phyloP scores from a whole-genome alignment of 2,888 invertebrate genomes.

The Lasius platythorax region DNA sequence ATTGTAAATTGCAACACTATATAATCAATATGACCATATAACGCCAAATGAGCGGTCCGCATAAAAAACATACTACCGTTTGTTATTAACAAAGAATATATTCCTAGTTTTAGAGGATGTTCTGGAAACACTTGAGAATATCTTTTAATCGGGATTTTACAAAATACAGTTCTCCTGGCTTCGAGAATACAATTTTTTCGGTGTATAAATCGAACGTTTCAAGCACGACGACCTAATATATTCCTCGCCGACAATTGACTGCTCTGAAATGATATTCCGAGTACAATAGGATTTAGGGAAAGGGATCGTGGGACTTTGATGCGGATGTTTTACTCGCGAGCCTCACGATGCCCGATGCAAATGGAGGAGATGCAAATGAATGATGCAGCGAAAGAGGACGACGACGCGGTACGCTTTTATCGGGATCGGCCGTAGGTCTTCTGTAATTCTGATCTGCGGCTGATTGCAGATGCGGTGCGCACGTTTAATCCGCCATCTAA shows the following conservation, averaged over 20 bases:
- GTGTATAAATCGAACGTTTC: constrained; percentile 9
- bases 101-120: no score
- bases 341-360: constrained; percentile 48
- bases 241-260: constrained; percentile 2
- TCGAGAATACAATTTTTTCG: background rate
- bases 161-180: background rate
- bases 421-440: constrained; percentile 51
- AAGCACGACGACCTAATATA: constrained; percentile 34
- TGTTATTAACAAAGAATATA: no score
- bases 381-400: constrained; percentile 35
- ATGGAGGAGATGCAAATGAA: constrained; percentile 39
- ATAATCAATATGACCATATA: no score
- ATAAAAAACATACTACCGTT: no score
- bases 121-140: no score
- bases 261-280: constrained; percentile 38
- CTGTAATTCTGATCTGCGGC: constrained; percentile 50
- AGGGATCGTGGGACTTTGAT: constrained; percentile 45
- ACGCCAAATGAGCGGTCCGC: no score
- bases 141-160: no score
- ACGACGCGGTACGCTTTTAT: constrained; percentile 40
- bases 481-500: constrained; percentile 51
- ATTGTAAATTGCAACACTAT: no score
- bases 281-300: constrained; percentile 25
- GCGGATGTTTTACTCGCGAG: constrained; percentile 51
- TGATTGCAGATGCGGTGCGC: constrained; percentile 34